Evolutionary conservation across 2,797 vertebrate species (phyloP), one percentile per base, ranked within the genome.

Genomic region (Lepus townsendii): DNA sequence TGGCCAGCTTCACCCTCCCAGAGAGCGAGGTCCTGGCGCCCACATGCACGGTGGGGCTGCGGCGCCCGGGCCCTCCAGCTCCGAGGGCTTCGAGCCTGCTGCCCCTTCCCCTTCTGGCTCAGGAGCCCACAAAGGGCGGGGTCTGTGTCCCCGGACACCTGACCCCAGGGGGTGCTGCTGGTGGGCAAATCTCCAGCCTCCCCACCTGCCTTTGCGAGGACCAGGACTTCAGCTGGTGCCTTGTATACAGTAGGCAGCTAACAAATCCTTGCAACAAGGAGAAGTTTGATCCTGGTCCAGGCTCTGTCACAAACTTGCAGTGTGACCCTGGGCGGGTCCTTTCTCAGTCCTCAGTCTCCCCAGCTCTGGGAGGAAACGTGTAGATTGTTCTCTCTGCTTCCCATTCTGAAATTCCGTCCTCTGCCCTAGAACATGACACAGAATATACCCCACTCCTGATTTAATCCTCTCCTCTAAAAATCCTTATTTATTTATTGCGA

Each of bases 331-430:
- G 75, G 27, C 20, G 20, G 68, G 68, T 83, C 85, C 57, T 50
- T 71, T 91, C 54, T 71, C 0, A 3, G 73, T 38, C 79, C 85
- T 91, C 54, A 47, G 79, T 90, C 78, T 93, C 38, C 77, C 65
- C 12, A 87, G 47, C n/a, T 38, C 92, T 82, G 66, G 73, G 88
- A 83, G 22, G 78, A 72, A 84, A 12, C 35, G 32, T 87, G 73
- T 35, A 83, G 87, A 11, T 16, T 7, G 9, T 3, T 83, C 30
- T 83, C 73, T 82, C 54, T 63, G 60, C 38, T 77, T 77, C 54
- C 42, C 57, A 27, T 68, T 54, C 50, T 76, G n/a, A 90, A 77
- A 54, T 83, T 65, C 80, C 71, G 16, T 66, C 65, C 50, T 86
- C 92, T 72, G 66, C 50, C 80, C 60, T 83, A 32, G 66, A 83